Base-by-base conservation (phyloP, 2,113 vertebrate genomes). In the Clupea harengus region DNA sequence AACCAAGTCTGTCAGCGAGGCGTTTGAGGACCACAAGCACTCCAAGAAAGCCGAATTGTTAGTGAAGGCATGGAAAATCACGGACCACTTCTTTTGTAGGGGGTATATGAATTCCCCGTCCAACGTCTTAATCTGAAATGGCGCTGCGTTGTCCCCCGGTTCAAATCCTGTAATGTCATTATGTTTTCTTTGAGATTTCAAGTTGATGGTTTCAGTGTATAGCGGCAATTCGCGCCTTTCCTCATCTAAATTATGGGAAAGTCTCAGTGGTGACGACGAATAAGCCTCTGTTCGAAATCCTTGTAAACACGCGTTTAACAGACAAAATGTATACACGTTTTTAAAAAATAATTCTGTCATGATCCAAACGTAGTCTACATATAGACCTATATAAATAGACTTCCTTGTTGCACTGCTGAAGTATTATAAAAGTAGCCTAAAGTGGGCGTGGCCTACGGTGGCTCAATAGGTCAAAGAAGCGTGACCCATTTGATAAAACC, bases 1-100 rank as follows among this genome's bases (percentile, higher is more conserved):
- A 0, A 94, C 87, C 78, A 96, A 91, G 28, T 92, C 92, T 6
- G 17, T 49, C 83, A 95, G 87, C 0, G 95, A 95, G 13, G 90
- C 47, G 44, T 90, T 87, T 0, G 91, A 92, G 88, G 89, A 93
- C 95, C 95, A 96, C 88, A 96, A 22, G 17, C 93, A 91, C 91
- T 96, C 95, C 84, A 96, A 86, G 17, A 96, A 96, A 0, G 89
- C 95, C 0, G 95, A 96, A 81, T 94, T 94, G 88, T 95, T 95
- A 81, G 94, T 96, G 91, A 95, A 96, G 54, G 94, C 94, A 87
- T 96, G 95, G 18, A 96, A 85, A 49, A 95, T 46, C 52, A 96
- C 81, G 0, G 93, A 89, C 0, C 85, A 91, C 1, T 67, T 45
- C 0, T 85, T 89, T 2, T 45, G 44, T 2, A 91, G 90, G 7